Percentiles rank a stretch among this genome's conserved stretches.
phyloP scores from a whole-genome alignment of 1,140 invertebrate genomes.

The Nephila pilipes region DNA sequence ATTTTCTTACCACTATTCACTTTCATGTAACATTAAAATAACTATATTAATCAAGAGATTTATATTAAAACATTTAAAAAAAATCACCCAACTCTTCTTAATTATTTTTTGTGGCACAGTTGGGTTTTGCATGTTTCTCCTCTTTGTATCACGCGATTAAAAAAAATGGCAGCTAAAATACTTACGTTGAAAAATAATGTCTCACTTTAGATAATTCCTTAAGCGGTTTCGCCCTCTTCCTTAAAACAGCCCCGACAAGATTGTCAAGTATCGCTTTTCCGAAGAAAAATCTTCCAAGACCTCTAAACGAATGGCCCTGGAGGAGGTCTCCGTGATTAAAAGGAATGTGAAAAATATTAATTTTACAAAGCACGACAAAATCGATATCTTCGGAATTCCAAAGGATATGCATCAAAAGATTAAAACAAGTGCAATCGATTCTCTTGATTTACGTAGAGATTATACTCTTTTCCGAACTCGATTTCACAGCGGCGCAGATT shows the following conservation, averaged over 20 bases:
- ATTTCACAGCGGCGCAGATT: background rate
- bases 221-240: background rate
- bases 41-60: no score
- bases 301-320: background rate
- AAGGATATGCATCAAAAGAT: slow-evolving; percentile 38
- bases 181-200: background rate
- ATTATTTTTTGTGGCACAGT: no score
- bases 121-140: no score
- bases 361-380: slow-evolving; percentile 26
- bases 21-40: no score
- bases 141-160: no score
- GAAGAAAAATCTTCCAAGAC: background rate
- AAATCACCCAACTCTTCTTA: no score
- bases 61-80: no score
- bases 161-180: no score
- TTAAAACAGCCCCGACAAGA: background rate
- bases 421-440: slow-evolving; percentile 50
- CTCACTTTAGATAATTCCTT: background rate
- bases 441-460: slow-evolving; percentile 34
- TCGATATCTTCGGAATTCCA: slow-evolving; percentile 46
- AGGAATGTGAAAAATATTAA: slow-evolving; percentile 59
- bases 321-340: no score
- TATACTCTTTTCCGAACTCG: background rate
- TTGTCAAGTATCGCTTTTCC: background rate
- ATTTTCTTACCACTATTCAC: no score